Conservation (phyloP, 2,113 vertebrate species). For the Crotophaga sulcirostris region DNA sequence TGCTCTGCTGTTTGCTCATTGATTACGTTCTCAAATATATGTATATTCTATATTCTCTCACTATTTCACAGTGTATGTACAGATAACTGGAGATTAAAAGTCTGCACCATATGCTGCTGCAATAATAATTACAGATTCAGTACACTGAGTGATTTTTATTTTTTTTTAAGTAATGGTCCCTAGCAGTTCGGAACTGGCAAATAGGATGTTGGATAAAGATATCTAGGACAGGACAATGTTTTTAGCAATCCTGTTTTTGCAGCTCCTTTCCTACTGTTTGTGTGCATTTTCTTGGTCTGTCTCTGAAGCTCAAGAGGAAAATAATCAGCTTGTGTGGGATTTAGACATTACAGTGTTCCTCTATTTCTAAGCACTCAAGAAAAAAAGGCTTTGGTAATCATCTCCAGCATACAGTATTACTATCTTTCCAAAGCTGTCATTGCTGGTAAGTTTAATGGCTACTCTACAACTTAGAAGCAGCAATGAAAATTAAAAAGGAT, state of each 20-base stretch:
- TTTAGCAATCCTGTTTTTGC: not conserved
- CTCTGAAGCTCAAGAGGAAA: constrained; percentile 22
- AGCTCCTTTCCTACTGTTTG: not conserved
- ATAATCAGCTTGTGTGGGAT: constrained; percentile 54
- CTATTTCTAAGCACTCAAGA: constrained; percentile 40
- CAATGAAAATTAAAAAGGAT: constrained; percentile 28
- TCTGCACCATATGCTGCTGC: not conserved
- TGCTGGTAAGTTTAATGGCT: constrained; percentile 48
- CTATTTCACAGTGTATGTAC: not conserved
- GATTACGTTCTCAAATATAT: not conserved
- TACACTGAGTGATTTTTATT: not conserved
- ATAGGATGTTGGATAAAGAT: not conserved
- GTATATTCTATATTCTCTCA: not conserved
- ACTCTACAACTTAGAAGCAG: constrained; percentile 24
- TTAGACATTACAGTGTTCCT: constrained; percentile 38
- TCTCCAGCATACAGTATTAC: not conserved
- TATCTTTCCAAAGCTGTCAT: not conserved
- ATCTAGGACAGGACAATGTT: not conserved
- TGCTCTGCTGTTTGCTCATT: not conserved
- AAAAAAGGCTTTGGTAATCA: constrained; percentile 45
- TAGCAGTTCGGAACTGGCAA: not conserved
- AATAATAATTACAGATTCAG: not conserved
- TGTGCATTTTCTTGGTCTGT: not conserved
- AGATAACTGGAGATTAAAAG: not conserved
- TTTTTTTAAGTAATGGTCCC: not conserved